phyloP scores from a whole-genome alignment of 2,797 vertebrate species.

The Odontamblyopus rebecca region DNA sequence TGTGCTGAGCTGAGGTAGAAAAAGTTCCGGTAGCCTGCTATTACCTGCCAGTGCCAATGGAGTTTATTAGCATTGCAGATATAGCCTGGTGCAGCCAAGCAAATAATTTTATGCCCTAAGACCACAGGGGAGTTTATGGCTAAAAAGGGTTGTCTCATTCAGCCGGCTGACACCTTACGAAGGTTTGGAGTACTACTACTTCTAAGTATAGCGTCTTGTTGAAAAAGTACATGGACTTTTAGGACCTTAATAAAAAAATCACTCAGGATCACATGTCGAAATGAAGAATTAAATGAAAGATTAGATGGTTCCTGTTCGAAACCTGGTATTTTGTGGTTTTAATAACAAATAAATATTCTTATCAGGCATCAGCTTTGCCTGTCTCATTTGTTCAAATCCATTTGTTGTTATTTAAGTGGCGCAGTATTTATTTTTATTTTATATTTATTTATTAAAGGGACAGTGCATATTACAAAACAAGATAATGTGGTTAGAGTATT shows the following conservation, averaged over 20 bases:
- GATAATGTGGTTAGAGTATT: too few relatives aligned
- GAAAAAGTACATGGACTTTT: conserved; percentile 13
- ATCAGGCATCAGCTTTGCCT: neutral
- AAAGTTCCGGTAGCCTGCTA: conserved; percentile 73
- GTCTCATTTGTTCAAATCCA: neutral
- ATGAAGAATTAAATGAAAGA: too few relatives aligned
- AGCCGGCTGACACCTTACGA: conserved; percentile 27
- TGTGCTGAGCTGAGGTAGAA: conserved; percentile 74
- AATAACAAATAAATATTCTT: neutral
- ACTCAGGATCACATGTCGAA: neutral
- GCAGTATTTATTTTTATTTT: too few relatives aligned
- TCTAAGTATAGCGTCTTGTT: conserved; percentile 26
- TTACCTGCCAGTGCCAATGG: conserved; percentile 71
- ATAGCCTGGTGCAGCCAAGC: conserved; percentile 64
- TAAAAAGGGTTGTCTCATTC: conserved; percentile 71
- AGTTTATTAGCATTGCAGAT: conserved; percentile 79
- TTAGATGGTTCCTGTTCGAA: too few relatives aligned
- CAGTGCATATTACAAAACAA: too few relatives aligned
- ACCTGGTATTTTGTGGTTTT: too few relatives aligned
- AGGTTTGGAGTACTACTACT: conserved; percentile 20
- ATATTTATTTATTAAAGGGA: too few relatives aligned
- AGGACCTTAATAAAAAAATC: neutral
- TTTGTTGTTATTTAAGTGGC: too few relatives aligned
- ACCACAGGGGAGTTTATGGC: conserved; percentile 59
- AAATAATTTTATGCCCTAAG: conserved; percentile 71